phyloP scores from a whole-genome alignment of 2,113 vertebrate genomes.

The Forbesichthys agassizii region DNA sequence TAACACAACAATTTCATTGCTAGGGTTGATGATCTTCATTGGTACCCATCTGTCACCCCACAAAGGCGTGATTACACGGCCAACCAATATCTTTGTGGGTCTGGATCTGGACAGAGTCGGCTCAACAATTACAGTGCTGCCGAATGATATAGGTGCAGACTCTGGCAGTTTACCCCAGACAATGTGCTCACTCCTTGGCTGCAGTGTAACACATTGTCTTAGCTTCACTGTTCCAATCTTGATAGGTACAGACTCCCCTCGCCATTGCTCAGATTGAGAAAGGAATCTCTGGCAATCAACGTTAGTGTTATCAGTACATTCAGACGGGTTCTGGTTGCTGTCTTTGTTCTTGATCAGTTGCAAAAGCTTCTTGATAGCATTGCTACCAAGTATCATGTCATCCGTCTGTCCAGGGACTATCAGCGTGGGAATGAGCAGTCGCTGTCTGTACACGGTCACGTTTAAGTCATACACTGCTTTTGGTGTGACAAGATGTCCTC shows the following conservation, averaged over 20 bases:
- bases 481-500: conserved; percentile 21
- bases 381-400: conserved; percentile 33
- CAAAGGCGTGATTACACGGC: conserved; percentile 18
- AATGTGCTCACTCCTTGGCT: no score
- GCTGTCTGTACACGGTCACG: conserved; percentile 18
- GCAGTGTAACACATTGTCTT: no score
- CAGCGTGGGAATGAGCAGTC: conserved; percentile 14
- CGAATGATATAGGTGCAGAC: conserved; percentile 11
- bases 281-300: conserved; percentile 10
- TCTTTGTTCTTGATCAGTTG: neutral
- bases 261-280: conserved; percentile 12
- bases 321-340: neutral
- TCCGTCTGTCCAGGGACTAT: conserved; percentile 27
- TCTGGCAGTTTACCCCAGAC: conserved; percentile 19
- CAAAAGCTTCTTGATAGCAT: conserved; percentile 31
- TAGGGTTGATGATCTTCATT: conserved; percentile 36
- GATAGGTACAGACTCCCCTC: conserved; percentile 4
- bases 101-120: conserved; percentile 13
- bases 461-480: conserved; percentile 35
- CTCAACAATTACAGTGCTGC: conserved; percentile 27
- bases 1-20: conserved; percentile 4
- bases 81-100: conserved; percentile 16
- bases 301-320: neutral
- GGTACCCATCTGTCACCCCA: conserved; percentile 21
- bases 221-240: conserved; percentile 26